Conservation (phyloP, 2,113 vertebrate species). For the Emydocephalus ijimae region DNA sequence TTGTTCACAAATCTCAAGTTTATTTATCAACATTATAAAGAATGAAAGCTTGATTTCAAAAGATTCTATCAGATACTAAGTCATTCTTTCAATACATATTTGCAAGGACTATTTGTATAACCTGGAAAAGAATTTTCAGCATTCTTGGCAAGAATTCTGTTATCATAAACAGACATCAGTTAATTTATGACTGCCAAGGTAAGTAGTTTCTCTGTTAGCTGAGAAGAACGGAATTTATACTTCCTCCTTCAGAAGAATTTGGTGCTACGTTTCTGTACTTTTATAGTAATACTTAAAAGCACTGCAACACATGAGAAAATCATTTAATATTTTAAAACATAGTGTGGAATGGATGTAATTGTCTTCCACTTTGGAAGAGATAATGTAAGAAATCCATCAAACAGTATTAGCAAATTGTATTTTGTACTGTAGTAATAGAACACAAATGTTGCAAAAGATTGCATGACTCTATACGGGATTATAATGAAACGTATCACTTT, state of each 20-base stretch:
- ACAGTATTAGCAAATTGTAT: background rate
- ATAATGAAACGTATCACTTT: background rate
- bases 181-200: background rate
- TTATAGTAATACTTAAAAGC: background rate
- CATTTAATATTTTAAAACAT: background rate
- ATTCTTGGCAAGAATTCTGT: background rate
- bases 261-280: background rate
- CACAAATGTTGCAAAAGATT: background rate
- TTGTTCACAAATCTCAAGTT: background rate
- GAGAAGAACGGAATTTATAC: background rate
- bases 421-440: background rate
- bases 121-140: background rate
- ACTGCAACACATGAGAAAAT: background rate
- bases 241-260: background rate
- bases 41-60: background rate
- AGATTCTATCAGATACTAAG: background rate
- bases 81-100: background rate
- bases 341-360: background rate
- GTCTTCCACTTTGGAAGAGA: too few species aligned
- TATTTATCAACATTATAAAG: background rate
- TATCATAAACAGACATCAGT: background rate
- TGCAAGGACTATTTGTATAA: background rate
- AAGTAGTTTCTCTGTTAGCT: background rate
- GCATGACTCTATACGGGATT: background rate
- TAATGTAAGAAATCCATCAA: background rate